Evolutionary conservation across 2,797 vertebrate genomes (phyloP), one percentile per base, ranked within the genome.

Genomic region (Hippoglossus hippoglossus): DNA sequence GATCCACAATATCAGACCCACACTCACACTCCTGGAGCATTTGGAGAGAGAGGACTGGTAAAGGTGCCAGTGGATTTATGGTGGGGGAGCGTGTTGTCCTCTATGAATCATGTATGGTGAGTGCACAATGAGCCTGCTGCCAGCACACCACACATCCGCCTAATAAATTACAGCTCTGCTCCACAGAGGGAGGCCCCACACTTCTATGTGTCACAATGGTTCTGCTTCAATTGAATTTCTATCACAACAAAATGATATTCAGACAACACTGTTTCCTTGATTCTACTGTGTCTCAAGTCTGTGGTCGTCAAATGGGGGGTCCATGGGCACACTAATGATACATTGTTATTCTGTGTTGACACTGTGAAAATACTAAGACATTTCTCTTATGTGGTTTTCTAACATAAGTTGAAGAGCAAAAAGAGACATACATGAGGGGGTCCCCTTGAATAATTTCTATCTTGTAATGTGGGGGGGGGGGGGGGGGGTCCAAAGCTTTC

Each of bases 1-100:
- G 77, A 31, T 71, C 21, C 55, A 65, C 62, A 54, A 28, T 4
- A 21, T 6, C n/a, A 70, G 73, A 78, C 25, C 18, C 53, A 50
- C 71, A 58, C 10, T 24, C 39, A 55, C 52, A 63, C n/a, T n/a
- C 36, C 25, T 52, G 49, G 22, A 36, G 52, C 41, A 36, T 73
- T 63, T 52, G 52, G 56, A 67, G 31, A 70, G 51, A 58, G 69
- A 66, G 31, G 22, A 53, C 73, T 59, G 53, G 25, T 62, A 57
- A 77, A 77, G 65, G 70, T 83, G 77, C 36, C 55, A 70, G 66
- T 71, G 59, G 56, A 87, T 87, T 81, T 84, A 83, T 71, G 60
- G 71, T 70, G 58, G 76, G 52, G 59, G 81, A 68, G 44, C 74
- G 69, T 72, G 53, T 53, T 77, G 67, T 79, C 59, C 52, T 69